A percentile compares a stretch with the other conserved stretches of the same genome.
These are phyloP conservation scores for Chiloscyllium punctatum DNA, from an alignment of 2,797 vertebrate species.

Conservation along the genomic window DNA sequence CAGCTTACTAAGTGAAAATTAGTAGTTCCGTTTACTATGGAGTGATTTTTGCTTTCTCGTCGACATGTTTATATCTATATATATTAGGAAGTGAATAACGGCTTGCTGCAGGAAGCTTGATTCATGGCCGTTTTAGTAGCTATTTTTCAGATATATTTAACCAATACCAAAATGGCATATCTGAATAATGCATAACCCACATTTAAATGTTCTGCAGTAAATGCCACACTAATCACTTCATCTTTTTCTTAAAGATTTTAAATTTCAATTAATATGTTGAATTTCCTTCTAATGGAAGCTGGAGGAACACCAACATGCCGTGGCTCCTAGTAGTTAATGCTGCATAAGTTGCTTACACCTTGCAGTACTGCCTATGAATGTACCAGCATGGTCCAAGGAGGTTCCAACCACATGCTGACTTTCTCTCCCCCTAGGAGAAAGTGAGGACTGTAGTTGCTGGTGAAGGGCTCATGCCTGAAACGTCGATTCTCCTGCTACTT, in stretches of 20 bases:
- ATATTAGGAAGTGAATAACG: neutral
- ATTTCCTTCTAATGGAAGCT: neutral
- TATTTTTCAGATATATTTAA: neutral
- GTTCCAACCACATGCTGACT: neutral
- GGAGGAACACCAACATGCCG: neutral
- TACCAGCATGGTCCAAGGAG: neutral
- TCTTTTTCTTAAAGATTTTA: neutral
- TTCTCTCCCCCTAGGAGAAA: neutral
- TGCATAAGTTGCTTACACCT: neutral
- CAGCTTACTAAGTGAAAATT: neutral
- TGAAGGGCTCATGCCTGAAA: too few species aligned
- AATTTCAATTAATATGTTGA: neutral
- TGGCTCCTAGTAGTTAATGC: neutral
- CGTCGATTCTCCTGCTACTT: too few species aligned
- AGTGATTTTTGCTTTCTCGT: neutral
- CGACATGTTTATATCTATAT: neutral
- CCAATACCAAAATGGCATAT: neutral
- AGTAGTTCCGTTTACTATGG: neutral
- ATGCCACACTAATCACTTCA: neutral
- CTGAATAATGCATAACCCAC: neutral
- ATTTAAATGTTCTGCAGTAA: neutral
- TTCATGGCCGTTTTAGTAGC: neutral
- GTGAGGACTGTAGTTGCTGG: too few species aligned
- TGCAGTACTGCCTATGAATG: neutral
- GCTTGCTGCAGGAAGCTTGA: neutral